Evolutionary conservation across 1,140 invertebrate genomes (phyloP).

Genomic region (Megathymus violae): DNA sequence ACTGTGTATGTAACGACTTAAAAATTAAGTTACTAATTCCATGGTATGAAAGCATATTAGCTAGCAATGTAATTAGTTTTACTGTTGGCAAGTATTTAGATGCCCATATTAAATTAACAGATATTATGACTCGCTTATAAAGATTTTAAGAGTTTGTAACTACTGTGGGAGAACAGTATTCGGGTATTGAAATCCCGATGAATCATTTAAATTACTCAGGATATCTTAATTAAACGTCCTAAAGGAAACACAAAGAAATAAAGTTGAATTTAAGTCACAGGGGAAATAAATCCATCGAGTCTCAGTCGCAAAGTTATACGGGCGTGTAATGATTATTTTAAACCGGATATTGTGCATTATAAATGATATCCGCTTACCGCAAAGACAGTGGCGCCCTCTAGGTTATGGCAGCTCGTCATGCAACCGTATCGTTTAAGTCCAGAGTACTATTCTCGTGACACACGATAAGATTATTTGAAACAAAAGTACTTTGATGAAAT

Average conservation of each 20-base stretch:
- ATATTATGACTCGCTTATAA: no score
- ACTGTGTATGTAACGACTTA: no score
- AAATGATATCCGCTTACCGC: constrained; percentile 21
- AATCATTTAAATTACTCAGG: neutral
- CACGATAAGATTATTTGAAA: neutral
- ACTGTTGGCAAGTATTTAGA: no score
- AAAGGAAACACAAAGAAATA: constrained; percentile 13
- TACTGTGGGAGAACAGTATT: no score
- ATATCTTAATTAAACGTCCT: constrained; percentile 1
- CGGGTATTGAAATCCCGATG: neutral
- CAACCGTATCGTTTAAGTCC: constrained; percentile 21
- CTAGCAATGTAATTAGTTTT: no score
- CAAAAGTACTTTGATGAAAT: no score
- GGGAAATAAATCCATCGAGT: constrained; percentile 27
- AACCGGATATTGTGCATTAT: constrained; percentile 29
- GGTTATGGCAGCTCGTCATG: constrained; percentile 18
- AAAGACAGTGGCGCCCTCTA: constrained; percentile 24
- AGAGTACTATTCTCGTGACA: constrained; percentile 3
- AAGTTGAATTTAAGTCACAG: constrained; percentile 2
- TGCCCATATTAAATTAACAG: no score
- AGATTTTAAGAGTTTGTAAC: no score
- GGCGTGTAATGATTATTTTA: constrained; percentile 27
- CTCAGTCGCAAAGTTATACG: constrained; percentile 17
- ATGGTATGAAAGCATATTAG: no score
- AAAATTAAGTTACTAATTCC: no score